These are phyloP conservation scores for Ciconia nigra DNA, from an alignment of 2,797 vertebrate genomes.

Conservation along the genomic window DNA sequence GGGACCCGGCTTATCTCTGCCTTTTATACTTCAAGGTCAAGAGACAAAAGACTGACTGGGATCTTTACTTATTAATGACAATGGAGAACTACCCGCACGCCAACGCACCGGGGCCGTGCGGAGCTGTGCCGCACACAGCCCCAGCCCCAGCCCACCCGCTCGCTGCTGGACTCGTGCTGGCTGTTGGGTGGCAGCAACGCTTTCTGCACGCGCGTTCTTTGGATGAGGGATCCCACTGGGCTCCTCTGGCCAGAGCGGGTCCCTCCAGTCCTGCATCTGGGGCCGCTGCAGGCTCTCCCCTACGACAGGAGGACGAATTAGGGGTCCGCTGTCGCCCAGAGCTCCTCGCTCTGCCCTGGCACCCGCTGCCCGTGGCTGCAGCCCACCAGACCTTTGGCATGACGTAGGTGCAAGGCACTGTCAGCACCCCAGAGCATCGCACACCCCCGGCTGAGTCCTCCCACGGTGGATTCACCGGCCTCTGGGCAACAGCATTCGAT, in stretches of 20 bases:
- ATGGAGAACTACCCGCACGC: rapidly evolving
- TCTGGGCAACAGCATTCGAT: rapidly evolving
- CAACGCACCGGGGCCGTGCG: rapidly evolving
- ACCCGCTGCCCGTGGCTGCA: not conserved
- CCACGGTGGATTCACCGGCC: not conserved
- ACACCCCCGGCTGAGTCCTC: rapidly evolving
- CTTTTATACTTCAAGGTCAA: not conserved
- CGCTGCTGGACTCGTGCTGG: rapidly evolving
- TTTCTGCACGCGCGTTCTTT: rapidly evolving
- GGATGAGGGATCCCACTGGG: not conserved
- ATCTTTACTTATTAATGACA: not conserved
- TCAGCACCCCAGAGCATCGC: not conserved
- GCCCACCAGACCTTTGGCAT: not conserved
- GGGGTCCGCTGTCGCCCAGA: not conserved
- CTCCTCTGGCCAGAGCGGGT: not conserved
- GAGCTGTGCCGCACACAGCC: not conserved
- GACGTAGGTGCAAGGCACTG: not conserved
- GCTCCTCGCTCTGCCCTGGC: not conserved
- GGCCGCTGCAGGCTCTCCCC: not conserved
- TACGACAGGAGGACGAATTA: not conserved
- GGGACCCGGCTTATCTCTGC: rapidly evolving
- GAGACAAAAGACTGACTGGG: not conserved
- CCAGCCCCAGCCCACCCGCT: not conserved
- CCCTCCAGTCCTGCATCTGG: not conserved
- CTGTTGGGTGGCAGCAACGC: rapidly evolving